These are phyloP conservation scores for Tauraco erythrolophus DNA, from an alignment of 2,113 vertebrate species.

Conservation along the genomic window DNA sequence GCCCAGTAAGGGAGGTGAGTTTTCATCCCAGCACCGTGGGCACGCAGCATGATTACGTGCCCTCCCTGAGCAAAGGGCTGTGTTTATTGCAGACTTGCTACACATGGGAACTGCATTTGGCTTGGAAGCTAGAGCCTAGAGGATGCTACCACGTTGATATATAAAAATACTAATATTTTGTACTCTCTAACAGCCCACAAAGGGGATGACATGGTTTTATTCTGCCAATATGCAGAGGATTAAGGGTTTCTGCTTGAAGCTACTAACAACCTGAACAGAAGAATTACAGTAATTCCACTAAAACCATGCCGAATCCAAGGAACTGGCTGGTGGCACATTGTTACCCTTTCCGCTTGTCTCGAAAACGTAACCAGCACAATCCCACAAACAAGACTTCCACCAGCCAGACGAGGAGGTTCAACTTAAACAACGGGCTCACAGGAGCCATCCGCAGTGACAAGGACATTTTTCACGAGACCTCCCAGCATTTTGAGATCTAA, in stretches of 20 bases:
- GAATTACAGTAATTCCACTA: conserved; percentile 53
- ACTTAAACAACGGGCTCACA: background rate
- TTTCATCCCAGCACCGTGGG: background rate
- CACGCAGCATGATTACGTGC: background rate
- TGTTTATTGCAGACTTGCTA: background rate
- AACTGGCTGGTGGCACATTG: background rate
- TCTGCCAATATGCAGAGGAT: conserved; percentile 55
- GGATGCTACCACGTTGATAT: background rate
- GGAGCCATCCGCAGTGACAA: background rate
- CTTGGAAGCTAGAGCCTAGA: background rate
- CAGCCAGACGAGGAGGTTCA: background rate
- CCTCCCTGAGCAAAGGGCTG: background rate
- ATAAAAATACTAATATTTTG: background rate
- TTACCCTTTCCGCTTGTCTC: background rate
- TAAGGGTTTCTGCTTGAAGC: conserved; percentile 39
- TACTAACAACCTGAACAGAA: conserved; percentile 42
- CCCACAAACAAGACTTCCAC: background rate
- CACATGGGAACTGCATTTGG: background rate
- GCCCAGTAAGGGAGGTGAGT: accelerated
- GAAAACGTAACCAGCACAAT: background rate
- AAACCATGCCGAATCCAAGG: conserved; percentile 27
- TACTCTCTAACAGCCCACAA: background rate
- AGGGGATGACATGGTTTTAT: conserved; percentile 44
- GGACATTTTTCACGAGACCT: background rate
- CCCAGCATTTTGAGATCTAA: background rate